A percentile compares a stretch with the other conserved stretches of the same genome.
Evolutionary conservation across 2,113 vertebrate genomes (phyloP).

Genomic region (Clarias gariepinus): DNA sequence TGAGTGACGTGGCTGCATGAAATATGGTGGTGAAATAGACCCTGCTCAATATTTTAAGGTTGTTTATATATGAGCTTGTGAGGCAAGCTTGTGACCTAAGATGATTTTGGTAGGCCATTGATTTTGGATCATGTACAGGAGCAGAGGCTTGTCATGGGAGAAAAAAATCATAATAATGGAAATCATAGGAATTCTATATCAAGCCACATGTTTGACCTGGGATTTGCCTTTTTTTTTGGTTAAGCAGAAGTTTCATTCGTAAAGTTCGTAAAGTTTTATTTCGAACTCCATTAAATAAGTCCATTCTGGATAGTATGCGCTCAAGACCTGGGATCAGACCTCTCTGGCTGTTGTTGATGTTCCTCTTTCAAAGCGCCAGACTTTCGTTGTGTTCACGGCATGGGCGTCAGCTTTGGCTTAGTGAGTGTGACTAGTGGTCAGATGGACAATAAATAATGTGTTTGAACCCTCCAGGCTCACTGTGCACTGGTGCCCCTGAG

Average conservation of each 20-base stretch:
- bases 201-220: constrained; percentile 61
- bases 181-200: constrained; percentile 63
- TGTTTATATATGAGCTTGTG: background rate
- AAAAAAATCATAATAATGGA: constrained; percentile 54
- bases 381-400: background rate
- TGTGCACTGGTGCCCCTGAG: background rate
- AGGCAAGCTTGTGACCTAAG: constrained; percentile 59
- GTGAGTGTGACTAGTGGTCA: constrained; percentile 33
- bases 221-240: constrained; percentile 57
- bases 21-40: constrained; percentile 1
- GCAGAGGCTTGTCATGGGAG: constrained; percentile 56
- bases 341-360: background rate
- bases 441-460: constrained; percentile 49
- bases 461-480: constrained; percentile 27
- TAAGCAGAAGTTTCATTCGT: too few relatives aligned
- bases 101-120: constrained; percentile 75
- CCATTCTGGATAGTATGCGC: constrained; percentile 3
- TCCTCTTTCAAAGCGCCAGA: background rate
- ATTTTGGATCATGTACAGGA: constrained; percentile 69
- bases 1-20: background rate
- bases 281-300: too few relatives aligned
- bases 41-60: background rate
- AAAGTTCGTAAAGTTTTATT: too few relatives aligned
- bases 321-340: constrained; percentile 12
- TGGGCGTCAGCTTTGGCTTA: constrained; percentile 5